These are phyloP conservation scores for Teleiodes luculella DNA, from an alignment of 2,888 invertebrate genomes.

Conservation along the genomic window DNA sequence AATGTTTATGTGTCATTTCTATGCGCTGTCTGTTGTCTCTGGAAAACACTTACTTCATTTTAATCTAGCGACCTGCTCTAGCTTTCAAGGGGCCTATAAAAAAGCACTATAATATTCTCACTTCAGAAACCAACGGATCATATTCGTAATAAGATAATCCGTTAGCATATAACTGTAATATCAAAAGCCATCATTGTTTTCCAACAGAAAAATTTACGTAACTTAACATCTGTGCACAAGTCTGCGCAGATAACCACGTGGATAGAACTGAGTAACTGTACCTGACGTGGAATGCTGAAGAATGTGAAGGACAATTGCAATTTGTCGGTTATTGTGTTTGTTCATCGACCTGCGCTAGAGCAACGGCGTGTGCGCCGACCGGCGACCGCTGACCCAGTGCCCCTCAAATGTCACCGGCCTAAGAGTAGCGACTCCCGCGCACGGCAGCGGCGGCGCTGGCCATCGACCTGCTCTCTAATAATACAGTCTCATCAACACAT, in stretches of 20 bases:
- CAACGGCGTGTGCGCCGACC: not conserved
- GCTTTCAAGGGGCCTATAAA: too few relatives aligned
- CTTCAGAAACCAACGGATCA: not conserved
- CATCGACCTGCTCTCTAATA: not conserved
- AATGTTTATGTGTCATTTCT: not conserved
- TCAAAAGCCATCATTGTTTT: not conserved
- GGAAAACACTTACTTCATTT: too few relatives aligned
- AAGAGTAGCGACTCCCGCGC: not conserved
- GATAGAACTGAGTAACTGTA: not conserved
- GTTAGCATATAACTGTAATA: not conserved
- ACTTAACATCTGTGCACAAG: not conserved
- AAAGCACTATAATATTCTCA: too few relatives aligned
- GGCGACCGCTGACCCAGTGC: conserved; percentile 1
- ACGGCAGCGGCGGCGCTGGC: not conserved
- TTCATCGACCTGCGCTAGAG: not conserved
- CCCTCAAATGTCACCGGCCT: conserved; percentile 5
- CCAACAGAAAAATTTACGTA: not conserved
- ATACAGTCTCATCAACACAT: not conserved
- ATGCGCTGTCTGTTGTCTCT: not conserved
- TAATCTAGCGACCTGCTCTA: too few relatives aligned
- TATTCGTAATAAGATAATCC: too few relatives aligned
- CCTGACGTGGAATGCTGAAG: not conserved
- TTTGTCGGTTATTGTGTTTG: not conserved
- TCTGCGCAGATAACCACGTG: not conserved
- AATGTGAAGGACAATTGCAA: not conserved